Evolutionary conservation across 1,140 invertebrate species (phyloP).

Genomic region (Ceratina australensis): DNA sequence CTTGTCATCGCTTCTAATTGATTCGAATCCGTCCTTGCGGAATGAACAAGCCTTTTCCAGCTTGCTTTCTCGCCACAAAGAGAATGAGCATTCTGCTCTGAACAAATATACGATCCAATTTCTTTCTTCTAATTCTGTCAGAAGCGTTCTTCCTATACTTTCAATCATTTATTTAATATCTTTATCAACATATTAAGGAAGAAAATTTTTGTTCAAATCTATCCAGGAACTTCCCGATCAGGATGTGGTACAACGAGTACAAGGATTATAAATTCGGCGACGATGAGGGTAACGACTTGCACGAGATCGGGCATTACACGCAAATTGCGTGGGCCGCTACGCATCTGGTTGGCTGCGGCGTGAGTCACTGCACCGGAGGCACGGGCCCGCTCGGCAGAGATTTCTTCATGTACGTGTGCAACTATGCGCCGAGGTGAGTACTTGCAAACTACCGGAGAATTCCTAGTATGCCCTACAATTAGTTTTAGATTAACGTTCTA

Average conservation of each 20-base stretch:
- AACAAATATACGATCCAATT: no score
- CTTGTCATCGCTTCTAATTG: slow-evolving; percentile 9
- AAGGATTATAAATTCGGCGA: slow-evolving; percentile 87
- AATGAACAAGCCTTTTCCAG: neutral
- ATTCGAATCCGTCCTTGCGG: neutral
- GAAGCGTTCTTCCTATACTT: no score
- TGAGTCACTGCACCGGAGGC: slow-evolving; percentile 83
- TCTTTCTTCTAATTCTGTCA: neutral
- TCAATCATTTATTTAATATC: no score
- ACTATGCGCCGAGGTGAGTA: slow-evolving; percentile 91
- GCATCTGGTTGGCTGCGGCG: slow-evolving; percentile 89
- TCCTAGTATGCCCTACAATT: neutral
- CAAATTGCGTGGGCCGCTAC: slow-evolving; percentile 91
- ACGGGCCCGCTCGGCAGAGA: slow-evolving; percentile 81
- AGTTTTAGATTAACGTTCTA: no score
- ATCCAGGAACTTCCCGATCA: slow-evolving; percentile 88
- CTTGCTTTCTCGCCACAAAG: neutral
- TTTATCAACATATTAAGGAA: no score
- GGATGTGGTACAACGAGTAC: slow-evolving; percentile 89
- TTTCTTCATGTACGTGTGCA: slow-evolving; percentile 92
- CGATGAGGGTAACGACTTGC: slow-evolving; percentile 81
- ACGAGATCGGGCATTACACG: slow-evolving; percentile 88
- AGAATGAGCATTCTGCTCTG: no score
- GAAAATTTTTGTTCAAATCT: slow-evolving; percentile 26
- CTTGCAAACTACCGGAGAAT: neutral